phyloP scores from a whole-genome alignment of 2,113 vertebrate species.

The Polyodon spathula region DNA sequence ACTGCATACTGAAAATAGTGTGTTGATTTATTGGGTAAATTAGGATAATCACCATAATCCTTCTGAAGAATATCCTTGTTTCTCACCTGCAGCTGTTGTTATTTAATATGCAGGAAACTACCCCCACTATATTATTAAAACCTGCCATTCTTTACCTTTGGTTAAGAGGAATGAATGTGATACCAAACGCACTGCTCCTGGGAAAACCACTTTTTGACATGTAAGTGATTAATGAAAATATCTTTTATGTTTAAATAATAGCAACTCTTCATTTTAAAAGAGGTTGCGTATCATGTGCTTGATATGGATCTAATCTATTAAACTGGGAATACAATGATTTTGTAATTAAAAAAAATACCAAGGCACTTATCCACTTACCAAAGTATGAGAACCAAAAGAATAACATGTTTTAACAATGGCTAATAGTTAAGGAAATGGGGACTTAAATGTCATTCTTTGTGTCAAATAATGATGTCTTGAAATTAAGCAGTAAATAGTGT shows the following conservation, averaged over 20 bases:
- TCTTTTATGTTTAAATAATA: slow-evolving; percentile 29
- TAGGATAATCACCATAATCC: not conserved
- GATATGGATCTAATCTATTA: slow-evolving; percentile 32
- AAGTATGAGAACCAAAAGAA: slow-evolving; percentile 16
- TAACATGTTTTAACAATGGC: slow-evolving; percentile 24
- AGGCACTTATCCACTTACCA: slow-evolving; percentile 25
- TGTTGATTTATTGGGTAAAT: too few relatives aligned
- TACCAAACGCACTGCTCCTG: slow-evolving; percentile 19
- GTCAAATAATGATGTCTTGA: slow-evolving; percentile 28
- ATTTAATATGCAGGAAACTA: slow-evolving; percentile 11
- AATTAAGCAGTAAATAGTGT: slow-evolving; percentile 24
- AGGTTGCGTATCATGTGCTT: slow-evolving; percentile 24
- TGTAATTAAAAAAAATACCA: slow-evolving; percentile 26
- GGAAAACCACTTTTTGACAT: slow-evolving; percentile 7
- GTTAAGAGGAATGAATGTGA: not conserved
- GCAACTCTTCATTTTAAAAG: slow-evolving; percentile 26
- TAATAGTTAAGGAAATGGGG: slow-evolving; percentile 23
- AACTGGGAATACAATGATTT: slow-evolving; percentile 26
- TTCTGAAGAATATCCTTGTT: slow-evolving; percentile 3
- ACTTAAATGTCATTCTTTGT: slow-evolving; percentile 30
- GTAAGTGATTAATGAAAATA: slow-evolving; percentile 24
- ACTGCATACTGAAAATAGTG: too few relatives aligned
- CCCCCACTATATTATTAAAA: slow-evolving; percentile 7
- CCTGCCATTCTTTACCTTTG: not conserved
- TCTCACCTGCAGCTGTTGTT: slow-evolving; percentile 14